Conservation (phyloP, 2,113 vertebrate genomes). For the Oophaga pumilio region DNA sequence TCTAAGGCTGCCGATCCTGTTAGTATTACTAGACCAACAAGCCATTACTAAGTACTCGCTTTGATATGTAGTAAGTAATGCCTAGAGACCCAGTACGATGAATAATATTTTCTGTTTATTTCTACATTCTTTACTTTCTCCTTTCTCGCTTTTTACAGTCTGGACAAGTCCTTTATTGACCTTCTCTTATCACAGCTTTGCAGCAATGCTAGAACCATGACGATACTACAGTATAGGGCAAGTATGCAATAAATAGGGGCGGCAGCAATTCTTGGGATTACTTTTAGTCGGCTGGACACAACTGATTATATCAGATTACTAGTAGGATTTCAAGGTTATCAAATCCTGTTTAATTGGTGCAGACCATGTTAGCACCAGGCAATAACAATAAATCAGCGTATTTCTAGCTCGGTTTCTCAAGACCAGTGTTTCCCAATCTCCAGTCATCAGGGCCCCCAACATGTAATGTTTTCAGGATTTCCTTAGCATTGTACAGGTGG, state of each 20-base stretch:
- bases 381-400: not conserved
- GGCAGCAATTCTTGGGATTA: not conserved
- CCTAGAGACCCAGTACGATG: not conserved
- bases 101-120: not conserved
- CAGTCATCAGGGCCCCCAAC: too few relatives aligned
- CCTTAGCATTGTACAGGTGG: too few relatives aligned
- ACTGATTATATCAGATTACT: not conserved
- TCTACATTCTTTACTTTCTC: not conserved
- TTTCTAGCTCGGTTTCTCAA: not conserved
- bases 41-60: too few relatives aligned
- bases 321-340: not conserved
- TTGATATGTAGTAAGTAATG: too few relatives aligned
- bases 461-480: too few relatives aligned
- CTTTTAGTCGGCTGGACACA: not conserved
- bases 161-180: not conserved
- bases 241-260: not conserved
- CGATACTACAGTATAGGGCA: not conserved
- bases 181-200: constrained; percentile 10
- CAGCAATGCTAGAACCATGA: not conserved
- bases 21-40: not conserved
- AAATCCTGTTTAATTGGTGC: not conserved
- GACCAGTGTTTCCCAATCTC: too few relatives aligned
- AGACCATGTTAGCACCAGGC: not conserved
- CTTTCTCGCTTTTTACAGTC: not conserved
- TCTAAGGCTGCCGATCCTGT: not conserved